A percentile compares a stretch with the other conserved stretches of the same genome.
These are phyloP conservation scores for Oryctolagus cuniculus DNA, from an alignment of 2,113 vertebrate genomes.

Conservation along the genomic window DNA sequence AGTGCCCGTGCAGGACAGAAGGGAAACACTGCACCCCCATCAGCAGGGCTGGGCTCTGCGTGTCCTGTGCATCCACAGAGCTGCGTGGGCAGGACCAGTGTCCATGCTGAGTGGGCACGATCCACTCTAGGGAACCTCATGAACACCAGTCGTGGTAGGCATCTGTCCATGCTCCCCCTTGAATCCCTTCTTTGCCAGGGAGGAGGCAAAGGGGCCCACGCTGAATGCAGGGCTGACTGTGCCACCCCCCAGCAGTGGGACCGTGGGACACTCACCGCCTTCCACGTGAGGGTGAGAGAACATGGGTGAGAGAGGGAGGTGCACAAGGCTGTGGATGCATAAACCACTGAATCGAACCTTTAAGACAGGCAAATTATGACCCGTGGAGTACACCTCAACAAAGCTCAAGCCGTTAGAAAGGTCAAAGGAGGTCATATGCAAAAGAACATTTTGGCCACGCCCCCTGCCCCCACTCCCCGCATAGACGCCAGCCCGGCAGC, in stretches of 20 bases:
- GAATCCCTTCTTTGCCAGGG: not conserved
- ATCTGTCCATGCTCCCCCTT: not conserved
- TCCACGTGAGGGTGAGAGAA: not conserved
- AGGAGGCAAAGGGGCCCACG: not conserved
- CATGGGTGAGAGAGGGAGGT: not conserved
- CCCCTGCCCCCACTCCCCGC: not conserved
- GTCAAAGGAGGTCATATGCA: not conserved
- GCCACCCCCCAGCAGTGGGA: not conserved
- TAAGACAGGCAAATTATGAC: not conserved
- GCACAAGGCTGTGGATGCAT: not conserved
- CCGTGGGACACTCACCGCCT: not conserved
- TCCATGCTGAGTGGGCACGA: not conserved
- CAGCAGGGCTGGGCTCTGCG: not conserved
- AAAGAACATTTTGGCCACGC: not conserved
- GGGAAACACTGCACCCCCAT: not conserved
- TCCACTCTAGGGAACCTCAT: too few relatives aligned
- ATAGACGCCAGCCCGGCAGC: fast-evolving
- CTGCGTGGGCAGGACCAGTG: not conserved
- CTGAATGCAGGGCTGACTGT: not conserved
- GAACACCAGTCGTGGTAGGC: not conserved
- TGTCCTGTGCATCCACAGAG: not conserved
- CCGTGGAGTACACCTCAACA: not conserved
- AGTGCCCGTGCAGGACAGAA: not conserved
- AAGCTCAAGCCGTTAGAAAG: not conserved
- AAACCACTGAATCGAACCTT: not conserved